Evolutionary conservation across 2,888 invertebrate genomes (phyloP), one percentile per base, ranked within the genome.

Genomic region (Leptinotarsa tumamoca): DNA sequence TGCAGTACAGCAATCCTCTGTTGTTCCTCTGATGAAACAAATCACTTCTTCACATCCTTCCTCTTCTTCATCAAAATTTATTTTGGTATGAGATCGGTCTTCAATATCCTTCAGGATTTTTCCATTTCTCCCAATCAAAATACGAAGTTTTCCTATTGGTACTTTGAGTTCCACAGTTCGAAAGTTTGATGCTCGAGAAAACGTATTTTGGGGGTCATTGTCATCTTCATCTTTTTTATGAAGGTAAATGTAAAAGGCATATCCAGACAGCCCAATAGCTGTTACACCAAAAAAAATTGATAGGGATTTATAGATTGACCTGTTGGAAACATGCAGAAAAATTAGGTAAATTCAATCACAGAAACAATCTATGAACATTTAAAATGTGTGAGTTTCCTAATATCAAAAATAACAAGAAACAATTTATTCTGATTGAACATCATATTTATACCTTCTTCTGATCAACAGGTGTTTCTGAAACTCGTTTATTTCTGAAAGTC

Each of bases 41-140:
- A 92, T 90, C 80, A 94, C 89, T 27, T 91, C 88, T 0, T 89
- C 90, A 58, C 89, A 90, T 54, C 92, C 92, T 54, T 90, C 90
- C 63, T 91, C 91, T 66, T 91, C 91, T 78, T 92, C 92, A 66
- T 90, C 88, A 78, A 88, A 89, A 79, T 81, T 82, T 58, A 94
- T 91, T 71, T 87, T 87, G 0, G 96, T 94, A 54, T 92, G 92
- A 0, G 95, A 93, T 81, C 91, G 92, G 72, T 91, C 91, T 87
- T 96, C 94, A 78, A 97, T 92, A 74, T 92, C 90, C 87, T 94
- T 94, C 68, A 97, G 92, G 83, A 92, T 93, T n/a, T 90, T 89
- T 7, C 97, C 96, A 82, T 91, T 92, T 81, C 95, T 91, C 54
- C 97, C 95, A 83, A 95, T 93, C 73, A 95, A 88, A 72, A 91